Base-by-base conservation (phyloP, 1,140 invertebrate species). In the Eupristina koningsbergeri region DNA sequence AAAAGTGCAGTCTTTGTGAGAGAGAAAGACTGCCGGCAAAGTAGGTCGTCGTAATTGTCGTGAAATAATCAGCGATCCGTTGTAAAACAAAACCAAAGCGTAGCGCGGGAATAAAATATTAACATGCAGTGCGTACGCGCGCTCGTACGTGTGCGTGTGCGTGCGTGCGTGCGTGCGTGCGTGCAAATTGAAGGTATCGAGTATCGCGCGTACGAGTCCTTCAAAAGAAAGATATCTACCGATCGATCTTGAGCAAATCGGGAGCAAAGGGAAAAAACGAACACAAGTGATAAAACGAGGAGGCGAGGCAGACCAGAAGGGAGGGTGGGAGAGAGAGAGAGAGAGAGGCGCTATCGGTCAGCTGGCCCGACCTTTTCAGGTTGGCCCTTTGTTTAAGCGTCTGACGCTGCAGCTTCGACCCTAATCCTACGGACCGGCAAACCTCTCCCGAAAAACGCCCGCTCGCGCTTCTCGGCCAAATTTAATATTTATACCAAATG, bases 401-500 rank as follows among this genome's bases (percentile, higher is more conserved):
- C 81, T 78, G 81, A 83, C 81, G 81, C 26, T 83, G 75, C 81
- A 83, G 75, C 75, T 83, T 78, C 50, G 47, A 78, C 75, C 75
- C 81, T 19, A 31, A 36, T 71, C n/a, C n/a, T n/a, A n/a, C n/a
- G n/a, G n/a, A 73, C 31, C 50, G 7, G 22, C 61, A 61, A 36
- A n/a, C n/a, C 31, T 53, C 39, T 53, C 7, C 22, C 36, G 39
- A 63, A 58, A 58, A 61, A 76, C 17, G 34, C 61, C 2, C 11
- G 58, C 36, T 34, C 39, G 34, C 11, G 22, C 39, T 29, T 79
- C 41, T 45, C 41, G 41, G 17, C 74, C 80, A 61, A 85, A 86
- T 86, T 86, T 86, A 86, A 86, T 86, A 86, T 86, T 86, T 86
- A 85, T 81, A 80, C 75, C 64, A 75, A 86, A 82, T 86, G 85